Evolutionary conservation across 2,888 invertebrate species (phyloP), one percentile per base, ranked within the genome.

Genomic region (Acanthococcus lagerstroemiae): DNA sequence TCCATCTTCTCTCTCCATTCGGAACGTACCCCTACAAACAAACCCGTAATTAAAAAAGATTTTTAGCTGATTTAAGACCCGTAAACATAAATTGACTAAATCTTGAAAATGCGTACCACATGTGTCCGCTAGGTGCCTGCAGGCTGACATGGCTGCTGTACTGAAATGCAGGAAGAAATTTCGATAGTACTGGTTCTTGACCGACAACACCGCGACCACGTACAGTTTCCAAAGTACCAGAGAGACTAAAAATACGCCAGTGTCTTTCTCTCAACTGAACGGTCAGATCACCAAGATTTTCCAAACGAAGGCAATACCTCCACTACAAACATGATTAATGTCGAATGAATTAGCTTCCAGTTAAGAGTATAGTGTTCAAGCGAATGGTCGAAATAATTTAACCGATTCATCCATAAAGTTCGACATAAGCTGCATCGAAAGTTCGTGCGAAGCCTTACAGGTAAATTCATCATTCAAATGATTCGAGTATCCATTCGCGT

Each of bases 1-100:
- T 2, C 96, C 96, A 78, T 97, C 95, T 76, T 95, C 93, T 67
- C 95, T 83, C 78, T 97, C 96, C 88, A 99, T 90, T 72, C 95
- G 83, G 75, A 96, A 97, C 3, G 95, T 95, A 65, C 97, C 97
- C 89, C 89, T 90, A 73, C 52, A 77, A 76, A 66, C 9, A 27
- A 55, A 55, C 17, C 27, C 12, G 37, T 37, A 15, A 37, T 3
- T 1, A 37, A 37, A 37, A 37, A 15, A 15, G 3, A 37, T 37
- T 3, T 15, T n/a, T 37, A 3, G 2, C 12, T 37, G 2, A 2
- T 37, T 3, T 37, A n/a, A 37, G 37, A 30, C 6, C n/a, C n/a
- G 1, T 37, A n/a, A 37, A 37, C 37, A 37, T 15, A 37, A 37
- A 15, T 37, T 2, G 1, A 37, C 37, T 3, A 37, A n/a, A n/a